Percentiles rank a stretch among this genome's conserved stretches.
Conservation (phyloP, 2,888 invertebrate genomes). For the Agrenia bidenticulata region DNA sequence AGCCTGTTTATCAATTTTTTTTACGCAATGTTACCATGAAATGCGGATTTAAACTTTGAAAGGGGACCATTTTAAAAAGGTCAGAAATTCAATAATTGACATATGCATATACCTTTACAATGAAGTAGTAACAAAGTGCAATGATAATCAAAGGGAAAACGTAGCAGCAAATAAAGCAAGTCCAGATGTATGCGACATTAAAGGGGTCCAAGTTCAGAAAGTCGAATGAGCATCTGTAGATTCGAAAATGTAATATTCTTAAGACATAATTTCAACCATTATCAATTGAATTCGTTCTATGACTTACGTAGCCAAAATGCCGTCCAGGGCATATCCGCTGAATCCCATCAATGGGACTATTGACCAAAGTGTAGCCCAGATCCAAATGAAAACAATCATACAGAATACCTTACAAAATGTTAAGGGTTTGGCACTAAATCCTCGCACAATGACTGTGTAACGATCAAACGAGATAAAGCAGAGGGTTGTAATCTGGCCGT, state of each 20-base stretch:
- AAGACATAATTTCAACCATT: not conserved
- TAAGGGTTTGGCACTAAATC: constrained; percentile 37
- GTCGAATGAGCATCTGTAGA: constrained; percentile 73
- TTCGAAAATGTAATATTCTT: not conserved
- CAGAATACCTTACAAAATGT: constrained; percentile 50
- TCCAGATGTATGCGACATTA: constrained; percentile 75
- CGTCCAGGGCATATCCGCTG: constrained; percentile 52
- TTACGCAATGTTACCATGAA: no score
- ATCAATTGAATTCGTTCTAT: not conserved
- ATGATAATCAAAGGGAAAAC: constrained; percentile 75
- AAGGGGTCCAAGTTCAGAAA: constrained; percentile 74
- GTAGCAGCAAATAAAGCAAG: constrained; percentile 77
- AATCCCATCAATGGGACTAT: constrained; percentile 58
- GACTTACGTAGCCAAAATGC: constrained; percentile 40
- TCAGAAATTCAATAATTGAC: not conserved
- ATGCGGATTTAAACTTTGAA: no score
- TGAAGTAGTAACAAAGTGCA: constrained; percentile 84
- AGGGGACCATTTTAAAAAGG: no score
- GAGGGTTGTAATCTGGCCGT: constrained; percentile 58
- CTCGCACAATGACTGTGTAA: constrained; percentile 57
- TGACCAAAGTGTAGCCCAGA: constrained; percentile 56
- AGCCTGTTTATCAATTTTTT: constrained; percentile 60
- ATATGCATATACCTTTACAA: constrained; percentile 68
- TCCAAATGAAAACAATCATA: constrained; percentile 56
- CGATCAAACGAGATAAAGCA: constrained; percentile 57